Conservation (phyloP, 2,888 invertebrate genomes). For the Harpalus rubripes region DNA sequence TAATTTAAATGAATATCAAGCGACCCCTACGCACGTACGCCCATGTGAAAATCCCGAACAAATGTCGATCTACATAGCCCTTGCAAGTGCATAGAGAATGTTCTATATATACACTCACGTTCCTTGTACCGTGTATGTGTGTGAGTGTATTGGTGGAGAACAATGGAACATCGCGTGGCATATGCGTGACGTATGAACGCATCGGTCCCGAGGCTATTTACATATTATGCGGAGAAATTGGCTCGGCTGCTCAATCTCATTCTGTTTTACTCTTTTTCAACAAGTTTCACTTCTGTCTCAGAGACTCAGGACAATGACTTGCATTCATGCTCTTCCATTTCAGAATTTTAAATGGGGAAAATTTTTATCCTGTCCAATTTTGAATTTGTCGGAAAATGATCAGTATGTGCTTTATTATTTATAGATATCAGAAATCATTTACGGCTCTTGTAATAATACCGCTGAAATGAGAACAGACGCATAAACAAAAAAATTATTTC, state of each 20-base stretch:
- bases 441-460: too few relatives aligned
- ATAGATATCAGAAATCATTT: too few relatives aligned
- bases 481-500: too few relatives aligned
- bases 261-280: conserved; percentile 38
- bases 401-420: too few relatives aligned
- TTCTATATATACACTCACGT: conserved; percentile 20
- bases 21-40: conserved; percentile 29
- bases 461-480: too few relatives aligned
- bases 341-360: neutral
- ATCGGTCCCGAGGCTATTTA: conserved; percentile 54
- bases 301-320: conserved; percentile 20
- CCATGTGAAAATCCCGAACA: conserved; percentile 21
- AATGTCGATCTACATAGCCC: conserved; percentile 19
- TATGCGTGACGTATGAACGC: conserved; percentile 59
- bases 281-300: conserved; percentile 27
- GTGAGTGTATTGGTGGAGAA: conserved; percentile 21
- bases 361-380: neutral
- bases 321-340: neutral
- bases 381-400: neutral
- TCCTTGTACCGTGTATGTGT: neutral
- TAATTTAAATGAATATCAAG: conserved; percentile 36
- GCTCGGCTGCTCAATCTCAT: conserved; percentile 57
- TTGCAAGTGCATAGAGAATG: conserved; percentile 49
- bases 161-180: conserved; percentile 46
- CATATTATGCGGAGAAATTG: conserved; percentile 59